Evolutionary conservation across 2,797 vertebrate genomes (phyloP).

Genomic region (Hemibagrus guttatus): DNA sequence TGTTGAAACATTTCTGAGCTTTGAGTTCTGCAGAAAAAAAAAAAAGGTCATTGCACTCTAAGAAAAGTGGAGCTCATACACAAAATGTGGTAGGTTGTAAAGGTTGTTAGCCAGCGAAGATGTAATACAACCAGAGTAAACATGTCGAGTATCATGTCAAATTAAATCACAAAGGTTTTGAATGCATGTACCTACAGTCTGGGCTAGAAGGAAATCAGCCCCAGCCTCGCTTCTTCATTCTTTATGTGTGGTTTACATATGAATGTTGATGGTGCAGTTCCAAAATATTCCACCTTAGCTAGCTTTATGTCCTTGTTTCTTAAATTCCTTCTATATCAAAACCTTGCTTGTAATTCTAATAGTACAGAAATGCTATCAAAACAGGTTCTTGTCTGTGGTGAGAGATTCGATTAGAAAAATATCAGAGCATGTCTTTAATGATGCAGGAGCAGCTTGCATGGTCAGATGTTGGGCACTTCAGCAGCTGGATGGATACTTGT

Average conservation of each 20-base stretch:
- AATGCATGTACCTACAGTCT: too few relatives aligned
- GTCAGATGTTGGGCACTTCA: not conserved
- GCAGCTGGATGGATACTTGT: slow-evolving; percentile 1
- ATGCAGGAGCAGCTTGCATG: not conserved
- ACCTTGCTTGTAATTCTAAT: not conserved
- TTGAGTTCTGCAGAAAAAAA: too few relatives aligned
- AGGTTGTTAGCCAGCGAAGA: too few relatives aligned
- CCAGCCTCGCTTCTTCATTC: not conserved
- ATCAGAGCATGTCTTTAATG: not conserved
- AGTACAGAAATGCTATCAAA: not conserved
- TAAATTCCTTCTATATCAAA: not conserved
- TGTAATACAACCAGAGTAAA: not conserved
- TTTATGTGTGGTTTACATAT: not conserved
- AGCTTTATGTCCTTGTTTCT: not conserved
- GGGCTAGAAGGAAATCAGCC: too few relatives aligned
- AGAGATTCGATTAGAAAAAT: not conserved
- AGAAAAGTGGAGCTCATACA: too few relatives aligned
- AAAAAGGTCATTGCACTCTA: too few relatives aligned
- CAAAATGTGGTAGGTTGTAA: too few relatives aligned
- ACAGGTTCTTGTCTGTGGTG: not conserved
- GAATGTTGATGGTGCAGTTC: not conserved
- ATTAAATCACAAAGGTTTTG: too few relatives aligned
- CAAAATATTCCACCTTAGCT: not conserved
- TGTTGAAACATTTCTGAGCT: too few relatives aligned
- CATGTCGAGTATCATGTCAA: not conserved